Conservation (phyloP, 2,113 vertebrate genomes). For the Micronisus gabar region DNA sequence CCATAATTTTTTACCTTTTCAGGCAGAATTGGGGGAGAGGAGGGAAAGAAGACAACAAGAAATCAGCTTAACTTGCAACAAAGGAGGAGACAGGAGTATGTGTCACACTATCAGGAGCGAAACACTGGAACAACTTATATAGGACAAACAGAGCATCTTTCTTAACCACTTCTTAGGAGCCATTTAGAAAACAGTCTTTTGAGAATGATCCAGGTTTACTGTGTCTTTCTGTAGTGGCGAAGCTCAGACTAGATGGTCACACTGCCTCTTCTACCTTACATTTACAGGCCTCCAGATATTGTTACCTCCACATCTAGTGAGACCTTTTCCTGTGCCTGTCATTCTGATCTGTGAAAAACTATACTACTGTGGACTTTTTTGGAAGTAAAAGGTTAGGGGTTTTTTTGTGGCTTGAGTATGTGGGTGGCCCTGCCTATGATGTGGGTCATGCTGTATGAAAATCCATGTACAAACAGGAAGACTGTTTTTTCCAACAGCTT, state of each 20-base stretch:
- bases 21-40: not conserved
- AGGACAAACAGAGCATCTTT: not conserved
- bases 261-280: not conserved
- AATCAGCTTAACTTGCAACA: not conserved
- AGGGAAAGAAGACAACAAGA: not conserved
- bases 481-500: not conserved
- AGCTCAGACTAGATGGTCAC: not conserved
- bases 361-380: not conserved
- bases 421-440: not conserved
- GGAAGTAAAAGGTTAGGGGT: not conserved
- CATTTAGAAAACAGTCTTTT: not conserved
- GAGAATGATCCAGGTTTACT: not conserved
- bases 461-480: not conserved
- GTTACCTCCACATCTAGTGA: rapidly evolving
- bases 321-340: not conserved
- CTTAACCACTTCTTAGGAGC: not conserved
- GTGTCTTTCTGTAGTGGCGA: not conserved
- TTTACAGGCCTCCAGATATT: not conserved
- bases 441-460: not conserved
- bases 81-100: not conserved
- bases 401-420: not conserved
- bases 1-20: not conserved
- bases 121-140: not conserved
- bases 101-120: not conserved
- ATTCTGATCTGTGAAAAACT: not conserved